Conservation (phyloP, 2,888 invertebrate species). For the Drosophila maculinotata region DNA sequence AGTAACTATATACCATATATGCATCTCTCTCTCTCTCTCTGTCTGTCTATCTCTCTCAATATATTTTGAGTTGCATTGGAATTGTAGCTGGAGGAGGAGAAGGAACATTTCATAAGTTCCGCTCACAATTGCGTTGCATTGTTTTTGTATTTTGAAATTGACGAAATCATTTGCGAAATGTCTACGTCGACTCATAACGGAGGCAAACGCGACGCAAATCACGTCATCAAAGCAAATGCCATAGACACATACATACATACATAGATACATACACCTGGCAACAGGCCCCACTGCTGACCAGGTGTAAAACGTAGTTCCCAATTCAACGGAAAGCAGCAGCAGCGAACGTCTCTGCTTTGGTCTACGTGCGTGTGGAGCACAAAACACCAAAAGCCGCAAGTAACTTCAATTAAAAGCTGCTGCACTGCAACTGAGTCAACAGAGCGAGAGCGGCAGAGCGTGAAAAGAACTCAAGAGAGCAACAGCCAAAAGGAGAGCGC, state of each 20-base stretch:
- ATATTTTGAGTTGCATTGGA: constrained; percentile 11
- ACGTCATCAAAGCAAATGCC: constrained; percentile 57
- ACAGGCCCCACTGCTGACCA: constrained; percentile 18
- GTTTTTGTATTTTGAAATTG: constrained; percentile 44
- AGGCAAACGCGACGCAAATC: constrained; percentile 49
- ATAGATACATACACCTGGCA: constrained; percentile 22
- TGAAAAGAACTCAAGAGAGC: constrained; percentile 15
- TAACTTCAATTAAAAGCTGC: constrained; percentile 33
- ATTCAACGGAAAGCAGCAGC: constrained; percentile 22
- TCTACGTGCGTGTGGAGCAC: constrained; percentile 56
- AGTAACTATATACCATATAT: too few relatives aligned
- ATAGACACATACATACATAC: constrained; percentile 8
- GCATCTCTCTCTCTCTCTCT: neutral
- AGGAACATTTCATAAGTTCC: constrained; percentile 65
- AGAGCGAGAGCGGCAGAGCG: constrained; percentile 11
- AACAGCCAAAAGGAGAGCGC: constrained; percentile 14
- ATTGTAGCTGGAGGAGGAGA: constrained; percentile 21
- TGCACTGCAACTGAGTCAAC: constrained; percentile 23
- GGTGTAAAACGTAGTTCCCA: constrained; percentile 22
- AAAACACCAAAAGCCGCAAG: constrained; percentile 7
- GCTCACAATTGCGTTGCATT: constrained; percentile 52
- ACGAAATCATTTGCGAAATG: constrained; percentile 69
- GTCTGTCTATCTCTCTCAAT: neutral
- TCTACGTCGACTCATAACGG: constrained; percentile 21
- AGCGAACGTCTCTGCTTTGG: constrained; percentile 17